Conservation (phyloP, 2,797 vertebrate species). For the Amniataba percoides region DNA sequence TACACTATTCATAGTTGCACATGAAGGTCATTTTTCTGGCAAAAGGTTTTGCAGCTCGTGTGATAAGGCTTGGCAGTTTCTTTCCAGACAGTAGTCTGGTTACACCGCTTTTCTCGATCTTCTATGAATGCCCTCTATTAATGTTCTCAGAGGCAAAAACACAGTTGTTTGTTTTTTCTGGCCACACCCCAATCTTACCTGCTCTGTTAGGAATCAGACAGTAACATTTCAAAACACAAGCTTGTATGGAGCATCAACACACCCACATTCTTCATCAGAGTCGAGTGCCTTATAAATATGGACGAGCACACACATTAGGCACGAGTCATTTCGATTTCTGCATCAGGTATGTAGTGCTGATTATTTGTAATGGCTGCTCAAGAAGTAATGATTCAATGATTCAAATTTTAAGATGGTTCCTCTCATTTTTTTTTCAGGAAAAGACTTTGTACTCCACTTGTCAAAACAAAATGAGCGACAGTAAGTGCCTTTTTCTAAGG, state of each 20-base stretch:
- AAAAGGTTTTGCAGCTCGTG: background rate
- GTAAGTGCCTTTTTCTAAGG: conserved; percentile 25
- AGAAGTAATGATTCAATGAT: background rate
- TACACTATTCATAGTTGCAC: background rate
- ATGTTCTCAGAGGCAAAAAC: background rate
- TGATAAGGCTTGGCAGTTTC: too few relatives aligned
- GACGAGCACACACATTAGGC: background rate
- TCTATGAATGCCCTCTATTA: background rate
- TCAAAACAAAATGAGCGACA: conserved; percentile 50
- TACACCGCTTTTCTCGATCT: background rate
- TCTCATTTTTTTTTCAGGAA: background rate
- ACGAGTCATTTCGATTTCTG: conserved; percentile 6
- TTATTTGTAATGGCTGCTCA: background rate
- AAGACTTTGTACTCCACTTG: background rate
- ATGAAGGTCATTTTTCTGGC: background rate
- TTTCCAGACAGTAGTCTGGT: background rate
- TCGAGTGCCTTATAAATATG: conserved; percentile 48
- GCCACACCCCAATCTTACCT: conserved; percentile 21
- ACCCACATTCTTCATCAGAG: conserved; percentile 4
- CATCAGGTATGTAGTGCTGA: conserved; percentile 50
- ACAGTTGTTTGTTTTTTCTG: background rate
- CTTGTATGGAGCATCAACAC: conserved; percentile 9
- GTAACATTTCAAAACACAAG: background rate
- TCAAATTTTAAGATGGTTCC: background rate
- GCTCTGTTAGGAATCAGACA: background rate